Evolutionary conservation across 1,140 invertebrate species (phyloP).

Genomic region (Radopholus similis): DNA sequence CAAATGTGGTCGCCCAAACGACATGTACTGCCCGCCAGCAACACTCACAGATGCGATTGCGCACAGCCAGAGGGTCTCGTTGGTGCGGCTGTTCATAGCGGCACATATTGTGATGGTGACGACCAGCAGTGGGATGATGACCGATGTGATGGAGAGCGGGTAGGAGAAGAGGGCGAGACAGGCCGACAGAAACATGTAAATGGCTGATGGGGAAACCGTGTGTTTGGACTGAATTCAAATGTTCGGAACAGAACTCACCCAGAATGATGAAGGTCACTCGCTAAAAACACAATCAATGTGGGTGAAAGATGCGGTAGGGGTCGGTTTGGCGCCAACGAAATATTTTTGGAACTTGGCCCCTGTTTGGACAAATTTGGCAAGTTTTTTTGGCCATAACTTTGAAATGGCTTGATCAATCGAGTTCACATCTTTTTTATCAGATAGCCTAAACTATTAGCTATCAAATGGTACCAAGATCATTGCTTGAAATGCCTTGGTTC

Average conservation of each 20-base stretch:
- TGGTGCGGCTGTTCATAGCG: conserved; percentile 5
- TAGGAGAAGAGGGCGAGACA: conserved; percentile 22
- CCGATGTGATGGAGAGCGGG: conserved; percentile 15
- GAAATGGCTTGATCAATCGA: too few relatives aligned
- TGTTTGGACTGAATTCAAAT: too few relatives aligned
- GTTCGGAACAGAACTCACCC: too few relatives aligned
- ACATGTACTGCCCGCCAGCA: neutral
- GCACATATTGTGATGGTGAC: conserved; percentile 15
- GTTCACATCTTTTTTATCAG: too few relatives aligned
- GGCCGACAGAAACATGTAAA: conserved; percentile 14
- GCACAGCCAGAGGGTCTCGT: conserved; percentile 23
- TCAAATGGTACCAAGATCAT: too few relatives aligned
- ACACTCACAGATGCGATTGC: conserved; percentile 14
- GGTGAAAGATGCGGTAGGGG: neutral
- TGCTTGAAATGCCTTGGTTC: too few relatives aligned
- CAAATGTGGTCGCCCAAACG: too few relatives aligned
- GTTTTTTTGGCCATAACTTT: too few relatives aligned
- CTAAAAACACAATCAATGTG: neutral
- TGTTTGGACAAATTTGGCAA: too few relatives aligned
- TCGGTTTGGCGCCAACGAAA: too few relatives aligned
- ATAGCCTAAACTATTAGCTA: neutral
- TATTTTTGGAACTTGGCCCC: too few relatives aligned
- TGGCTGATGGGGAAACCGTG: too few relatives aligned
- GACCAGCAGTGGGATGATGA: conserved; percentile 12
- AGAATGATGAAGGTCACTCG: conserved; percentile 14